Evolutionary conservation across 2,797 vertebrate species (phyloP).

Genomic region (Mormyrops boulengeri): DNA sequence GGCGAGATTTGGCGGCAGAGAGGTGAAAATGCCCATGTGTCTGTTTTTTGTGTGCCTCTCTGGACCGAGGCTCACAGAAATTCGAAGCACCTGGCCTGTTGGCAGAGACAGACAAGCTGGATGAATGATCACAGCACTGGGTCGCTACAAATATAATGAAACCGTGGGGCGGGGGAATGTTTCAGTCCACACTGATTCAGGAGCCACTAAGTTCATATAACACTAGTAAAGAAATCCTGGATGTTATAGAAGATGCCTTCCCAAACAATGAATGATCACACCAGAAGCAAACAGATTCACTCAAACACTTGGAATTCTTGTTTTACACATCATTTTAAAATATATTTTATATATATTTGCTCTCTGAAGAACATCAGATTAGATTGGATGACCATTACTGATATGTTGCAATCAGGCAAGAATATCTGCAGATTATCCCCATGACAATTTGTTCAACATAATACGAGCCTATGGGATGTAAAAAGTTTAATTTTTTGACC

Average conservation of each 20-base stretch:
- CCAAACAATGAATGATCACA: background rate
- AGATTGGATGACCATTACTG: background rate
- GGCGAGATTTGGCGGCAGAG: background rate
- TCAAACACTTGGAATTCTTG: background rate
- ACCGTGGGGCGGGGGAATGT: background rate
- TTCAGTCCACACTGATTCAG: background rate
- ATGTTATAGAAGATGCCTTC: background rate
- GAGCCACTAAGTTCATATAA: background rate
- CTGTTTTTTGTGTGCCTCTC: background rate
- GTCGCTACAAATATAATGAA: background rate
- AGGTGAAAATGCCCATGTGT: background rate
- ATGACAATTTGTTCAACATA: constrained; percentile 6
- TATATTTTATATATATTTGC: background rate
- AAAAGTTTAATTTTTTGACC: constrained; percentile 17
- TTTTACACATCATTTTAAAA: background rate
- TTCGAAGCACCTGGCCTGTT: background rate
- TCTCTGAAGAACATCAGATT: background rate
- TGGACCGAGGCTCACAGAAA: background rate
- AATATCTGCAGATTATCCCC: background rate
- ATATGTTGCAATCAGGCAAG: background rate
- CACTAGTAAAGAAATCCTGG: background rate
- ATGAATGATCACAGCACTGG: background rate
- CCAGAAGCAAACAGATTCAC: background rate
- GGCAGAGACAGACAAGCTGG: background rate
- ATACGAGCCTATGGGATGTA: background rate